phyloP scores from a whole-genome alignment of 2,888 invertebrate species.

The Thymelicus sylvestris region DNA sequence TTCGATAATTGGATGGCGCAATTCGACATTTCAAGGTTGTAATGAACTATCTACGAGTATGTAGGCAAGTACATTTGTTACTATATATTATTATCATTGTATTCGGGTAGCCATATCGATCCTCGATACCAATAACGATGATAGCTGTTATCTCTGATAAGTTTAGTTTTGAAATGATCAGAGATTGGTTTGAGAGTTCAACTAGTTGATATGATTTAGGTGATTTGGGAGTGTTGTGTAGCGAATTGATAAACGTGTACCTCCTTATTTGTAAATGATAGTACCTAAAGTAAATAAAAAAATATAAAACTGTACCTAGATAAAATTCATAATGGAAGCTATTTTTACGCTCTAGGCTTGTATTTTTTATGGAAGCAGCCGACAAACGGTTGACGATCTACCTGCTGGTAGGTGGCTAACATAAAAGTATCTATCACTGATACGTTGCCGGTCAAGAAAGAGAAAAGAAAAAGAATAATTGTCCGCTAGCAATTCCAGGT shows the following conservation, averaged over 20 bases:
- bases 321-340: too few relatives aligned
- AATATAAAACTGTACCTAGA: too few relatives aligned
- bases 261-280: too few relatives aligned
- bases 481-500: too few relatives aligned
- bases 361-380: too few relatives aligned
- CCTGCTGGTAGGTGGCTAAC: too few relatives aligned
- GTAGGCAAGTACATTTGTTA: constrained; percentile 10
- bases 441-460: too few relatives aligned
- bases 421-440: too few relatives aligned
- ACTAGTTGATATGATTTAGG: constrained; percentile 24
- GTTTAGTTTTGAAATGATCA: constrained; percentile 54
- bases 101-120: constrained; percentile 61
- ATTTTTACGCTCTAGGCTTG: too few relatives aligned
- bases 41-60: constrained; percentile 7
- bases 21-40: constrained; percentile 31
- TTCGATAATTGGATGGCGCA: constrained; percentile 18
- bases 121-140: constrained; percentile 61
- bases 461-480: too few relatives aligned
- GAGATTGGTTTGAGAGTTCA: constrained; percentile 48
- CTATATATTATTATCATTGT: constrained; percentile 42
- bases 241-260: background rate
- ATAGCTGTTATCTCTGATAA: constrained; percentile 59
- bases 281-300: too few relatives aligned
- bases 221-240: background rate
- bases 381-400: too few relatives aligned